Percentiles rank a stretch among this genome's conserved stretches.
Conservation (phyloP, 2,113 vertebrate species). For the Rhea americana region DNA sequence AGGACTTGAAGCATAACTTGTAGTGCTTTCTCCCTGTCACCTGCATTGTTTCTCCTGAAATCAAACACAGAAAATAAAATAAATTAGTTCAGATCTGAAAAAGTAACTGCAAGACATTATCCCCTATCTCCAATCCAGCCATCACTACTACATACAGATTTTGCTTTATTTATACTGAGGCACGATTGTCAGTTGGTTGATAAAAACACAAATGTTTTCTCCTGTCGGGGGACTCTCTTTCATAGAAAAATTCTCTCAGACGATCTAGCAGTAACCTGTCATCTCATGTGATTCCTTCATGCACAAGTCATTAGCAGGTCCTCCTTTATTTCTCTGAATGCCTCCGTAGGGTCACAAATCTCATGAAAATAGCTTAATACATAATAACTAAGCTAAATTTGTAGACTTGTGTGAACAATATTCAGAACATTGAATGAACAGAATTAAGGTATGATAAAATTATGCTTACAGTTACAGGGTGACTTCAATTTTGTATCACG, state of each 20-base stretch:
- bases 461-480: background rate
- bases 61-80: slow-evolving; percentile 8
- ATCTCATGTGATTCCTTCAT: background rate
- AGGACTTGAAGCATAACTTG: slow-evolving; percentile 90
- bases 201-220: background rate
- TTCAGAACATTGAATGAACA: background rate
- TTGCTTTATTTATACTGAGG: background rate
- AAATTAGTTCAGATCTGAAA: background rate
- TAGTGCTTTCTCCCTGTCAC: slow-evolving; percentile 90
- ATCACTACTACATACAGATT: background rate
- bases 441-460: background rate
- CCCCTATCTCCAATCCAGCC: background rate
- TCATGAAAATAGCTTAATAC: background rate
- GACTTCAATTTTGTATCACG: background rate
- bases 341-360: background rate
- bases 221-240: background rate
- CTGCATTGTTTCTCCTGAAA: slow-evolving; percentile 86
- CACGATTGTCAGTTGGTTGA: background rate
- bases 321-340: background rate
- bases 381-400: background rate
- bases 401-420: background rate
- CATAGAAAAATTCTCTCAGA: too few relatives aligned
- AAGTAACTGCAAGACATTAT: background rate
- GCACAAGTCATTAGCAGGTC: background rate
- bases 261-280: too few relatives aligned